Base-by-base conservation (phyloP, 2,888 invertebrate species). In the Aleiodes testaceus region DNA sequence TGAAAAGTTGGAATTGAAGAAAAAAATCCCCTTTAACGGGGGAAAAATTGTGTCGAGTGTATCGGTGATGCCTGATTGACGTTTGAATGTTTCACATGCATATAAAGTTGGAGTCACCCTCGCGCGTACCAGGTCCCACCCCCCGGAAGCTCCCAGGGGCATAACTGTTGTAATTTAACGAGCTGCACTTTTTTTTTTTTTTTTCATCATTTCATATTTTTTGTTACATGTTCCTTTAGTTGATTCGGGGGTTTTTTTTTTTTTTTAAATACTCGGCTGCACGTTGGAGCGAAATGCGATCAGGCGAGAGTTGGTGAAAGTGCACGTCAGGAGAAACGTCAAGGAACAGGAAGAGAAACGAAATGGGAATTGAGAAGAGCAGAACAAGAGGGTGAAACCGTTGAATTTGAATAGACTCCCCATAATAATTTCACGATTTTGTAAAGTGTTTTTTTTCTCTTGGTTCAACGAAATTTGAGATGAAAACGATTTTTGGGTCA, bases 381-480 rank as follows among this genome's bases (percentile, higher is more conserved):
- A 44, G 67, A 70, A 69, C 36, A 71, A 67, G 65, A 76, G 70
- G 65, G 72, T 63, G 59, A 64, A 61, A 52, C 61, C 26, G 68
- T 68, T 66, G 50, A 59, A 66, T 65, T 63, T 45, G 45, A 63
- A 63, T 63, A 63, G 45, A 9, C 9, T 3, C 59, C 59, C 42
- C 59, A 42, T 59, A 42, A 59, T 59, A 59, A 59, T 59, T 59
- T 59, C 36, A 36, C 14, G 42, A 30, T 59, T 59, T n/a, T 14
- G 36, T 14, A 3, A 45, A 45, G 12, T 45, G 49, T 5, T n/a
- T 49, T 49, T 59, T 59, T 59, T 59, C 16, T 59, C 3, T 9
- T 26, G 26, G 4, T 26, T 5, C 14, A 16, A 1, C 3, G 59
- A 59, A 59, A 59, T 59, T 59, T 18, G 59, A 59, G 59, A 59